Percentiles rank a stretch among this genome's conserved stretches.
phyloP scores from a whole-genome alignment of 2,797 vertebrate genomes.

The Danionella dracula region DNA sequence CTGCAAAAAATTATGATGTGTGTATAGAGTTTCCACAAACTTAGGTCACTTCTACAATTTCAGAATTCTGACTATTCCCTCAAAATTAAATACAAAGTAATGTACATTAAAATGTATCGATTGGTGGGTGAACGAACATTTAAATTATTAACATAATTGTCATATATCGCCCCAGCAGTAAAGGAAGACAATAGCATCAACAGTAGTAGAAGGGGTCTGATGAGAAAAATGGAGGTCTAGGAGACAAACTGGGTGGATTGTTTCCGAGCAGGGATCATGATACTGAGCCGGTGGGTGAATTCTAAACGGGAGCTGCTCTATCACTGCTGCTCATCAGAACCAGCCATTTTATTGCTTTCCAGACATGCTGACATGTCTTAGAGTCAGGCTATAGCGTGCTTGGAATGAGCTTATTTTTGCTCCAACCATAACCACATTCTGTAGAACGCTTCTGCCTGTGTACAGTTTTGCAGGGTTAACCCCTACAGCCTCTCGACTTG shows the following conservation, averaged over 20 bases:
- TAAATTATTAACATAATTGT: no score
- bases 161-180: no score
- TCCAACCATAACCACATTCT: neutral
- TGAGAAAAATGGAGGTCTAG: neutral
- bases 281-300: neutral
- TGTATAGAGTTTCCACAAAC: no score
- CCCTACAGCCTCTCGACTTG: neutral
- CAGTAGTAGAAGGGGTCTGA: neutral
- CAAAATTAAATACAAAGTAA: no score
- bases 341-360: constrained; percentile 8
- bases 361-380: neutral
- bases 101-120: no score
- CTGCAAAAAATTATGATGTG: no score
- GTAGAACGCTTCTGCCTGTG: neutral
- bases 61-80: no score
- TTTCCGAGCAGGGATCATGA: neutral
- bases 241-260: neutral
- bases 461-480: constrained; percentile 18
- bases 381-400: neutral
- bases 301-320: constrained; percentile 8
- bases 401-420: neutral
- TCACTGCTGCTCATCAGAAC: constrained; percentile 1
- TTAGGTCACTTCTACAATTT: no score
- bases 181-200: no score
- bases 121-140: no score